Percentiles rank a stretch among this genome's conserved stretches.
These are phyloP conservation scores for Scotopteryx bipunctaria DNA, from an alignment of 2,888 invertebrate genomes.

Conservation along the genomic window DNA sequence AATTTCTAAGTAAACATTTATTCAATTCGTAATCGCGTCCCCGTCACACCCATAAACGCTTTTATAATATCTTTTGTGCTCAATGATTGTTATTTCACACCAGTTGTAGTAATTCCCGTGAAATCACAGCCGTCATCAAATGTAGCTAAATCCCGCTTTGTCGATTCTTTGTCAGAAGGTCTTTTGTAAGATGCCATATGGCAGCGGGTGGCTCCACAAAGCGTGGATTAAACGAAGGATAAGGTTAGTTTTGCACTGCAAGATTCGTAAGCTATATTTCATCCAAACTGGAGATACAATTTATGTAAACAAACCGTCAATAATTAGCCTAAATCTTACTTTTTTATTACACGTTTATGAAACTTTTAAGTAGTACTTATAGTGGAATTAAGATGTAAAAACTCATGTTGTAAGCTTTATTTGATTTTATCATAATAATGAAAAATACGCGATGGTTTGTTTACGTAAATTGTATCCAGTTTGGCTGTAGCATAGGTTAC, in stretches of 20 bases:
- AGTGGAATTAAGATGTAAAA: too few species aligned
- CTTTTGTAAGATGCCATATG: slow-evolving; percentile 77
- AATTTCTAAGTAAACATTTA: slow-evolving; percentile 34
- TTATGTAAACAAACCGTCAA: too few species aligned
- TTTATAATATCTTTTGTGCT: slow-evolving; percentile 51
- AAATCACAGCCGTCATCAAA: slow-evolving; percentile 71
- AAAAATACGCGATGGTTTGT: too few species aligned
- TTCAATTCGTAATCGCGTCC: slow-evolving; percentile 38
- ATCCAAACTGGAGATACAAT: neutral
- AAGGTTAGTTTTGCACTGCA: slow-evolving; percentile 5
- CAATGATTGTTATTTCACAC: slow-evolving; percentile 62
- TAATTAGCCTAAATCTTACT: too few species aligned
- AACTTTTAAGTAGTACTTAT: too few species aligned
- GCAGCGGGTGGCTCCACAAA: slow-evolving; percentile 53
- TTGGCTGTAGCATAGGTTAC: too few species aligned
- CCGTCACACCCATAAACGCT: slow-evolving; percentile 48
- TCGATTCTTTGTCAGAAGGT: slow-evolving; percentile 53
- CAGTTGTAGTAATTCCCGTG: slow-evolving; percentile 59
- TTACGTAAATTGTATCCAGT: too few species aligned
- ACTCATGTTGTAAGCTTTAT: too few species aligned
- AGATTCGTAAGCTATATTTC: neutral
- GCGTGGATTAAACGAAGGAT: slow-evolving; percentile 66
- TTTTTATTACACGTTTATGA: too few species aligned
- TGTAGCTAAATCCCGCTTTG: slow-evolving; percentile 63
- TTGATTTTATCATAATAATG: too few species aligned